These are phyloP conservation scores for Alethe diademata DNA, from an alignment of 2,113 vertebrate species.

Conservation along the genomic window DNA sequence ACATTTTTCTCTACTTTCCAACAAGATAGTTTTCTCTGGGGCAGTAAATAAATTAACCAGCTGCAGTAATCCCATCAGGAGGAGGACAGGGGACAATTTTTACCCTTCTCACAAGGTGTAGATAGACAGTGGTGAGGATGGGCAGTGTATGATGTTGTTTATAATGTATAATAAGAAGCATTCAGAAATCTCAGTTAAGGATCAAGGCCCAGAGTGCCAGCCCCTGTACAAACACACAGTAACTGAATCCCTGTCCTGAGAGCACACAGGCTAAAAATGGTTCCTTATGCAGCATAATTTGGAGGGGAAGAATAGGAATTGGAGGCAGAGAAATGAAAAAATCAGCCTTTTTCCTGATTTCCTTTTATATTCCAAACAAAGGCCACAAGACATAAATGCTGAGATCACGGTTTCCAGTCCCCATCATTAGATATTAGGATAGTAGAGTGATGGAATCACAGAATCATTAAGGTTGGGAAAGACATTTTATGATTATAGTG, in stretches of 20 bases:
- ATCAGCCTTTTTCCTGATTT: not conserved
- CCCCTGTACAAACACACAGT: not conserved
- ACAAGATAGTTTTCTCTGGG: not conserved
- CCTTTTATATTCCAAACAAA: not conserved
- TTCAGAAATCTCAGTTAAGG: slow-evolving; percentile 18
- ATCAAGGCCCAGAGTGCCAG: not conserved
- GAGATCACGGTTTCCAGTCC: not conserved
- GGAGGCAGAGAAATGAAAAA: not conserved
- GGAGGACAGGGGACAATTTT: not conserved
- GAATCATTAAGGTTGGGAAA: not conserved
- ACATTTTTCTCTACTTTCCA: not conserved
- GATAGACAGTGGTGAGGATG: not conserved
- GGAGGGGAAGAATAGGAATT: not conserved
- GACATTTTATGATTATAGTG: not conserved
- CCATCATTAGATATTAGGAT: not conserved
- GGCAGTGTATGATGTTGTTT: slow-evolving; percentile 1
- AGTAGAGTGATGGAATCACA: not conserved
- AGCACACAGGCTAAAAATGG: slow-evolving; percentile 14
- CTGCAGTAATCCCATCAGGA: not conserved
- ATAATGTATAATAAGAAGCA: slow-evolving; percentile 32
- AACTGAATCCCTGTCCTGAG: not conserved
- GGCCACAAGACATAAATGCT: not conserved
- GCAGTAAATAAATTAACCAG: not conserved
- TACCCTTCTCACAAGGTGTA: not conserved
- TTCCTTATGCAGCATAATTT: not conserved